phyloP scores from a whole-genome alignment of 2,797 vertebrate genomes.

The Naso thynnoides region DNA sequence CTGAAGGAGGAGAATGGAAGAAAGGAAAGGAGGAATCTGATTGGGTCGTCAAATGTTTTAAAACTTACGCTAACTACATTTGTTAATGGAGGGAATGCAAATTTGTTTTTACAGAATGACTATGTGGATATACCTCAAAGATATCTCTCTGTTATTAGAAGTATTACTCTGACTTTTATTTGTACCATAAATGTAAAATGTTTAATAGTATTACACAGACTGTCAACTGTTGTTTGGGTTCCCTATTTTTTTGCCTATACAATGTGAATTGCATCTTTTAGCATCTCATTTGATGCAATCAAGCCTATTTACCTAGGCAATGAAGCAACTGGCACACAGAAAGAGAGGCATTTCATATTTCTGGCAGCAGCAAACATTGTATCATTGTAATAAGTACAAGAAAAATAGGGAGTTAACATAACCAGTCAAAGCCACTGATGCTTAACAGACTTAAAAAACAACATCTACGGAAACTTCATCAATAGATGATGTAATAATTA shows the following conservation, averaged over 20 bases:
- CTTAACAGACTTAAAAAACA: not conserved
- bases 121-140: not conserved
- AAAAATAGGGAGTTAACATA: not conserved
- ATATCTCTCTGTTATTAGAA: not conserved
- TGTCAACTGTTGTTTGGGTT: not conserved
- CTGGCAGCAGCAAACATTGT: conserved; percentile 5
- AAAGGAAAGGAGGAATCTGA: conserved; percentile 21
- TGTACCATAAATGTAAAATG: not conserved
- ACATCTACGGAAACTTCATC: not conserved
- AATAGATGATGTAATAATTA: not conserved
- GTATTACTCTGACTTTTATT: not conserved
- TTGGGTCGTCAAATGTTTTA: conserved; percentile 27
- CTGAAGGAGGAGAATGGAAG: conserved; percentile 34
- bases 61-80: not conserved
- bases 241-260: not conserved
- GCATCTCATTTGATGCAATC: conserved; percentile 4
- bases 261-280: not conserved
- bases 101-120: not conserved
- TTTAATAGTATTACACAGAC: not conserved
- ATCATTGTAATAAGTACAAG: not conserved
- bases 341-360: too few relatives aligned
- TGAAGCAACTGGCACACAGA: not conserved
- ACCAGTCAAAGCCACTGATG: not conserved
- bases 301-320: not conserved
- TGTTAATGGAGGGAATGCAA: not conserved